Evolutionary conservation across 2,888 invertebrate species (phyloP).

Genomic region (Xestia rhomboidea): DNA sequence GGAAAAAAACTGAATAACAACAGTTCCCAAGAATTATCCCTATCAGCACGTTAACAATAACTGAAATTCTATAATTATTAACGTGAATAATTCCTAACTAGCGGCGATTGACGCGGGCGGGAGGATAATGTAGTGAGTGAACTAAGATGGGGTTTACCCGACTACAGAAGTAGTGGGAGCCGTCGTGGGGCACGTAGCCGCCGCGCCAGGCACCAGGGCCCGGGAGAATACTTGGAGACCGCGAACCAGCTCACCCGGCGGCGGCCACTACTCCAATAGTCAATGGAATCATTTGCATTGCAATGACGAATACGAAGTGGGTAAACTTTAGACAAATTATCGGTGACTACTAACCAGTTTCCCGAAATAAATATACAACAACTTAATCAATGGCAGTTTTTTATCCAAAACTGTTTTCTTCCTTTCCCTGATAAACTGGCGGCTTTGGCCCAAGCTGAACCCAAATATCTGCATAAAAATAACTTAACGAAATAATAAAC

Average conservation of each 20-base stretch:
- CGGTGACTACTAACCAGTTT: neutral
- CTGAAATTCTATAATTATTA: constrained; percentile 58
- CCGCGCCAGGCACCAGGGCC: neutral
- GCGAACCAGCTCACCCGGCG: constrained; percentile 17
- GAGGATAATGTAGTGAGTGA: constrained; percentile 55
- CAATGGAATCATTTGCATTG: neutral
- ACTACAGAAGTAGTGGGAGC: constrained; percentile 29
- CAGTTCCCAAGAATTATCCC: constrained; percentile 54
- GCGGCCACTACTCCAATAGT: neutral
- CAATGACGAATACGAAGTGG: constrained; percentile 5
- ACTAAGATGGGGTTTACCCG: constrained; percentile 61
- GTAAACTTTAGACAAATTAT: neutral
- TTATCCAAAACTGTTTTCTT: neutral
- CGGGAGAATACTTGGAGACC: constrained; percentile 15
- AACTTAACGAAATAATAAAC: constrained; percentile 41
- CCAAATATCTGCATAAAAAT: constrained; percentile 10
- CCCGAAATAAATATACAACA: neutral
- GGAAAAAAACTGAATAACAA: constrained; percentile 54
- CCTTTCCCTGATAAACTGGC: neutral
- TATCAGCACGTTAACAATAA: constrained; percentile 56
- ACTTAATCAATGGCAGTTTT: neutral
- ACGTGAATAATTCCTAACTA: constrained; percentile 40
- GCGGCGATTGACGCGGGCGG: constrained; percentile 38
- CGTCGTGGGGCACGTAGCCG: neutral
- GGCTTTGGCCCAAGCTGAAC: neutral